Evolutionary conservation across 2,888 invertebrate genomes (phyloP).

Genomic region (Odontothrips loti): DNA sequence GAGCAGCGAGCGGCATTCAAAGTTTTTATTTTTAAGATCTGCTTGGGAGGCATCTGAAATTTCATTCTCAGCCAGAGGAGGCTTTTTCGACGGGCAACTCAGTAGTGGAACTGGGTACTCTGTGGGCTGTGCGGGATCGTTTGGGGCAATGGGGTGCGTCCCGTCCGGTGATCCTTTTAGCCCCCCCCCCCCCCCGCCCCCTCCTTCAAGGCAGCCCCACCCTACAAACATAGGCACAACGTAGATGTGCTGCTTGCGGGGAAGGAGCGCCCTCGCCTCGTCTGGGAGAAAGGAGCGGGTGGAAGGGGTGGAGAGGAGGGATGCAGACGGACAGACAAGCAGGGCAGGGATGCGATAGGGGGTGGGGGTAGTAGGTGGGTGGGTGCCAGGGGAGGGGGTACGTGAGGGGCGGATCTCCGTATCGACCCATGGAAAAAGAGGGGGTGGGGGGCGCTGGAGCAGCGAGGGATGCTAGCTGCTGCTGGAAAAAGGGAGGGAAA

Average conservation of each 20-base stretch:
- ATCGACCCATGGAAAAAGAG: background rate
- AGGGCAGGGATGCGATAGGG: background rate
- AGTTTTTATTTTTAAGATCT: no score
- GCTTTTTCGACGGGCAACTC: background rate
- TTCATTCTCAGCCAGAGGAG: background rate
- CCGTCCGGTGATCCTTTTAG: no score
- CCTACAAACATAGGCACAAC: background rate
- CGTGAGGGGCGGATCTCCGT: background rate
- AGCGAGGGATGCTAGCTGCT: background rate
- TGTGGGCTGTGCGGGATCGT: background rate
- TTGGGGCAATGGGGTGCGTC: background rate
- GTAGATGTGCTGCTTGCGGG: background rate
- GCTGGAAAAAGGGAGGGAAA: slow-evolving; percentile 15
- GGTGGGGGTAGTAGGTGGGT: background rate
- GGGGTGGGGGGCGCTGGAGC: background rate
- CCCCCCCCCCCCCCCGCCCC: no score
- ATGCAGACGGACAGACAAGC: background rate
- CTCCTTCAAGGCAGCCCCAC: background rate
- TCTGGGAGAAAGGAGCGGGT: background rate
- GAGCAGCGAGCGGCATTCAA: no score
- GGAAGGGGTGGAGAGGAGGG: background rate
- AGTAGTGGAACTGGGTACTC: background rate
- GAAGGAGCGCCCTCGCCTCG: background rate
- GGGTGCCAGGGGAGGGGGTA: background rate
- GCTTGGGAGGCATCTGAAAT: no score